Percentiles rank a stretch among this genome's conserved stretches.
These are phyloP conservation scores for Crossaster papposus DNA, from an alignment of 53 echinoderm and acorn worm genomes.

Conservation along the genomic window DNA sequence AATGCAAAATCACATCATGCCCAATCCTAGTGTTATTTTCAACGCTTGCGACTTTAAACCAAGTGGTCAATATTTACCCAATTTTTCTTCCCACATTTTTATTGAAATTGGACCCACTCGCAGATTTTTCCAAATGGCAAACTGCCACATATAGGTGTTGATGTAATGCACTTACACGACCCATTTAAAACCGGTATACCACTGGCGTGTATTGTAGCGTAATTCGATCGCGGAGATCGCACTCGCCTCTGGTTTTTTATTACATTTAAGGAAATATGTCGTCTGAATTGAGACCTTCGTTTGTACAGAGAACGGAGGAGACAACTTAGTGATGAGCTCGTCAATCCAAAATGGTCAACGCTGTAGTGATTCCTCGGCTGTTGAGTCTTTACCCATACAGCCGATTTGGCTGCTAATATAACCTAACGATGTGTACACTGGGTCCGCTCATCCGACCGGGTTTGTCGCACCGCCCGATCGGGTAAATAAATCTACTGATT, in stretches of 20 bases:
- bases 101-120: background rate
- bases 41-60: background rate
- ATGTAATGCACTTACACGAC: background rate
- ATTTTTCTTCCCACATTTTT: background rate
- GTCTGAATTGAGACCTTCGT: background rate
- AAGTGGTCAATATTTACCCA: background rate
- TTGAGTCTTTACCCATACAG: background rate
- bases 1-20: too few relatives aligned
- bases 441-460: background rate
- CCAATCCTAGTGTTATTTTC: too few relatives aligned
- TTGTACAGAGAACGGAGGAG: background rate
- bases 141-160: too few relatives aligned
- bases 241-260: background rate
- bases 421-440: constrained; percentile 7
- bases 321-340: background rate
- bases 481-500: background rate
- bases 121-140: background rate
- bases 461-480: background rate
- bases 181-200: background rate
- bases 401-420: background rate
- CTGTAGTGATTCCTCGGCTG: background rate
- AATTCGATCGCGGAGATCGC: background rate
- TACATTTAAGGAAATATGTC: background rate
- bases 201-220: background rate
- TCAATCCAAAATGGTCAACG: background rate